Conservation (phyloP, 2,797 vertebrate genomes). For the Liasis olivaceus region DNA sequence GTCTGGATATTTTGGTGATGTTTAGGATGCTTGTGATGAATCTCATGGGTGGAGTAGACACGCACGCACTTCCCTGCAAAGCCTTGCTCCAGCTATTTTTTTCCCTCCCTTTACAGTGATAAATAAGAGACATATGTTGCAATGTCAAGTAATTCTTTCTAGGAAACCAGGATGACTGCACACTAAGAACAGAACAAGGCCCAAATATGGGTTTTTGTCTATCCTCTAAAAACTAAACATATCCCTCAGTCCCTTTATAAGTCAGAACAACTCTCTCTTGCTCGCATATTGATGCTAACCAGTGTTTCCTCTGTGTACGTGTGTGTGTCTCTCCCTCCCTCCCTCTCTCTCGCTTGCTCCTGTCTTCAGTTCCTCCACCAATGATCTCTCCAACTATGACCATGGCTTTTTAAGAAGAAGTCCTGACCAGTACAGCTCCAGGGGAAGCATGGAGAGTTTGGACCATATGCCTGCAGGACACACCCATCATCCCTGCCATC, state of each 20-base stretch:
- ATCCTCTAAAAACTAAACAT: constrained; percentile 72
- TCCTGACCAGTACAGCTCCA: constrained; percentile 93
- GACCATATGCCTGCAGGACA: constrained; percentile 82
- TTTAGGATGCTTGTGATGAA: constrained; percentile 54
- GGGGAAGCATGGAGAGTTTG: constrained; percentile 95
- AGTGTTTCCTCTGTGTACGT: constrained; percentile 18
- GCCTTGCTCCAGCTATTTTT: constrained; percentile 44
- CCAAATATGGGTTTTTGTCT: constrained; percentile 76
- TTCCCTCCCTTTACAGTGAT: constrained; percentile 54
- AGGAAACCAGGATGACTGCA: constrained; percentile 70
- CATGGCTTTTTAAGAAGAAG: constrained; percentile 88
- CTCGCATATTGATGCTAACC: constrained; percentile 34
- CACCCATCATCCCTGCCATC: constrained; percentile 80
- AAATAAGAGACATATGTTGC: constrained; percentile 70
- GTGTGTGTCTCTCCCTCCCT: not conserved
- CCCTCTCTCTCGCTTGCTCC: constrained; percentile 49
- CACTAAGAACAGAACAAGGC: constrained; percentile 60
- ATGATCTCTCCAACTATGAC: constrained; percentile 87
- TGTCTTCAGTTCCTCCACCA: constrained; percentile 84
- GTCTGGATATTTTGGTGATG: constrained; percentile 39
- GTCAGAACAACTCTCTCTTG: constrained; percentile 48
- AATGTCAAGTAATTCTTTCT: constrained; percentile 66
- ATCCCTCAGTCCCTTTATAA: constrained; percentile 73
- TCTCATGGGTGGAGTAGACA: constrained; percentile 48
- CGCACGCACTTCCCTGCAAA: constrained; percentile 41